phyloP scores from a whole-genome alignment of 2,888 invertebrate species.

The Hedychridium roseum region DNA sequence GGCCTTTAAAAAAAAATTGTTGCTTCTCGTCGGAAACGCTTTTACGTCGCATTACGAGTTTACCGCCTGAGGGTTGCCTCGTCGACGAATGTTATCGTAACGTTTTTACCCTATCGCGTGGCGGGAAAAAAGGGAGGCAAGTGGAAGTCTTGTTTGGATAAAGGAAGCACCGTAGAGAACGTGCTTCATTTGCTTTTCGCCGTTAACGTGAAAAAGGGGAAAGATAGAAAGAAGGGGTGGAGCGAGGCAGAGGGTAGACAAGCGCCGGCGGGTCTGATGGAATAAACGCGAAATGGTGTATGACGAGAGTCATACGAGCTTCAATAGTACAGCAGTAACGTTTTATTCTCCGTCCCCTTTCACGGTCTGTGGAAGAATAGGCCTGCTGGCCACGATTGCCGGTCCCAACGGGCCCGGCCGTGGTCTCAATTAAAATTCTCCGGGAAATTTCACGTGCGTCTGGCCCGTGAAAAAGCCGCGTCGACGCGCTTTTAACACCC shows the following conservation, averaged over 20 bases:
- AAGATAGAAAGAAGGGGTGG: neutral
- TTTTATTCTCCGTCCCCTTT: too few species aligned
- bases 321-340: too few species aligned
- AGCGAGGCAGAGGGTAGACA: too few species aligned
- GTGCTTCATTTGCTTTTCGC: neutral
- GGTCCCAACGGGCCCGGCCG: too few species aligned
- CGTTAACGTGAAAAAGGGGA: neutral
- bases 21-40: too few species aligned
- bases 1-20: too few species aligned
- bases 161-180: neutral
- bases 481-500: slow-evolving; percentile 5
- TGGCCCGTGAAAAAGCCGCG: slow-evolving; percentile 10
- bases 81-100: neutral
- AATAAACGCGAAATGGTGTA: too few species aligned
- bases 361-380: too few species aligned
- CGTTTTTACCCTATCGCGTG: neutral
- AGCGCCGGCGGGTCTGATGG: slow-evolving; percentile 1
- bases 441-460: slow-evolving; percentile 47
- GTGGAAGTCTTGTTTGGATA: neutral
- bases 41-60: too few species aligned
- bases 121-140: neutral
- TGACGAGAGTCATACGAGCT: too few species aligned
- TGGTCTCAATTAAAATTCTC: slow-evolving; percentile 53
- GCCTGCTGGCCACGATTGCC: too few species aligned
- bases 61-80: too few species aligned